Evolutionary conservation across 2,113 vertebrate species (phyloP).

Genomic region (Xiphophorus couchianus): DNA sequence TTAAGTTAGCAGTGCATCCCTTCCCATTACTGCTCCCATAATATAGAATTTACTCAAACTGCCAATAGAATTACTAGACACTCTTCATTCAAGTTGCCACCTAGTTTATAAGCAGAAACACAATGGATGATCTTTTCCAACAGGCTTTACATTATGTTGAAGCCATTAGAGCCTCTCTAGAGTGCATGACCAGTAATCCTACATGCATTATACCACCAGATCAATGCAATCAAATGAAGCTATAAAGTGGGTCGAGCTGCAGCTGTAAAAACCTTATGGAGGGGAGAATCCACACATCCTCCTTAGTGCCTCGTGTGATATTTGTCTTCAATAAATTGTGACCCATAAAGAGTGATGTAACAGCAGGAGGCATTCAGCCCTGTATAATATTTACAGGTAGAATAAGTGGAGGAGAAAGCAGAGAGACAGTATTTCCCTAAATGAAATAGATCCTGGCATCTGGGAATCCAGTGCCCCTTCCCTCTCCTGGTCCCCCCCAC

Average conservation of each 20-base stretch:
- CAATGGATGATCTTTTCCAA: slow-evolving; percentile 23
- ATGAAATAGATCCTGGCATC: slow-evolving; percentile 68
- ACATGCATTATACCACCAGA: slow-evolving; percentile 44
- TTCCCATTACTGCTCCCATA: neutral
- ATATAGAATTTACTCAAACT: neutral
- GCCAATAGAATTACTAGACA: neutral
- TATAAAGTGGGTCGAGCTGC: slow-evolving; percentile 31
- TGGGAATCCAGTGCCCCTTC: slow-evolving; percentile 41
- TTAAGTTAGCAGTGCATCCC: neutral
- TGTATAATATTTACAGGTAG: slow-evolving; percentile 62
- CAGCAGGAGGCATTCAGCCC: slow-evolving; percentile 10
- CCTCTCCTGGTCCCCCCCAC: neutral
- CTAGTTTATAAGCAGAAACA: slow-evolving; percentile 14
- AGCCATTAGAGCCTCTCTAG: slow-evolving; percentile 34
- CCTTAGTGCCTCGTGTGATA: slow-evolving; percentile 39
- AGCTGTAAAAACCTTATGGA: slow-evolving; percentile 23
- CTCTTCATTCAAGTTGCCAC: slow-evolving; percentile 6
- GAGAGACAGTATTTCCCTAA: slow-evolving; percentile 62
- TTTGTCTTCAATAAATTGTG: slow-evolving; percentile 57
- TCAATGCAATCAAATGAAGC: slow-evolving; percentile 50
- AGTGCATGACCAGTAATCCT: slow-evolving; percentile 45
- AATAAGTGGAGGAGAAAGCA: slow-evolving; percentile 36
- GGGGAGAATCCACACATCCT: slow-evolving; percentile 14
- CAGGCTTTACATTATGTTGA: slow-evolving; percentile 34
- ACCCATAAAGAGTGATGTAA: slow-evolving; percentile 39